A percentile compares a stretch with the other conserved stretches of the same genome.
Conservation (phyloP, 2,113 vertebrate species). For the Neogale vison region DNA sequence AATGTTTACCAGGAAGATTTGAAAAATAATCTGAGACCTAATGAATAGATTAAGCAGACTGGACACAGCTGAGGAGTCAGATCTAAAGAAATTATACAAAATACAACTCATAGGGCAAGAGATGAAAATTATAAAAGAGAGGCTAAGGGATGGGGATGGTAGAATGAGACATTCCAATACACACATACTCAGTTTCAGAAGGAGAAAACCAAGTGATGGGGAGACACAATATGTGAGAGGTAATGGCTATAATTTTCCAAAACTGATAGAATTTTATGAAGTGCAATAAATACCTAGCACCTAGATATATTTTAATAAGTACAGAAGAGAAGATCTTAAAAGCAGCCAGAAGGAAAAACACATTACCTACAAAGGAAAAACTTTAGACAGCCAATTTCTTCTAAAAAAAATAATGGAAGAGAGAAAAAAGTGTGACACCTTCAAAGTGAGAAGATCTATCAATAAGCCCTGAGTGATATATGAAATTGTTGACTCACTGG, state of each 20-base stretch:
- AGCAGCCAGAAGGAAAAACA: neutral
- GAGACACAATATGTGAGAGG: neutral
- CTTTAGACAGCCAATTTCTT: neutral
- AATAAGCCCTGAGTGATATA: neutral
- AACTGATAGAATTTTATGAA: neutral
- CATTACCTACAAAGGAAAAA: neutral
- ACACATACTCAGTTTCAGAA: neutral
- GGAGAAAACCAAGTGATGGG: neutral
- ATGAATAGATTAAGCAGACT: neutral
- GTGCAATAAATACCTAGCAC: neutral
- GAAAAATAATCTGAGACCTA: neutral
- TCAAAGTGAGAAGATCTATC: neutral
- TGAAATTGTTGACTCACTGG: neutral
- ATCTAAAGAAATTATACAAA: neutral
- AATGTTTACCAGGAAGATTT: neutral
- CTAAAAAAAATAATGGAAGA: neutral
- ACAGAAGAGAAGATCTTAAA: neutral
- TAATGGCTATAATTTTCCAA: neutral
- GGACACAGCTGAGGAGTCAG: neutral
- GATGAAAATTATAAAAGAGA: neutral
- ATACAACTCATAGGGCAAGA: neutral
- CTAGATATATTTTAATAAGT: neutral
- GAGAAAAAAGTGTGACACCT: neutral
- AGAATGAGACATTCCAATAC: neutral
- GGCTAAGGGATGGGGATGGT: neutral